Conservation (phyloP, 2,113 vertebrate genomes). For the Microcebus tavaratra region DNA sequence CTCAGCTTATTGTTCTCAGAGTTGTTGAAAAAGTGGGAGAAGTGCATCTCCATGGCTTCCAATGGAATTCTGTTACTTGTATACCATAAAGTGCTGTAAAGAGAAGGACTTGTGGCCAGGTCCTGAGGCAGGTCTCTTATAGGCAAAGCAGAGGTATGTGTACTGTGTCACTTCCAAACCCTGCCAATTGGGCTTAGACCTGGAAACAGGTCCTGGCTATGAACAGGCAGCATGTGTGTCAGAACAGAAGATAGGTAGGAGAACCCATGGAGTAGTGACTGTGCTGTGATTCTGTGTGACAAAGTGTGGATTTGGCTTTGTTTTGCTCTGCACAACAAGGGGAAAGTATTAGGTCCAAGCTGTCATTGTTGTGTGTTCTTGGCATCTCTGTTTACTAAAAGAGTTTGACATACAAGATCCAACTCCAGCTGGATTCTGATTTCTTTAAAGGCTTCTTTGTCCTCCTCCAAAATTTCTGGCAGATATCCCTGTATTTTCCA, state of each 20-base stretch:
- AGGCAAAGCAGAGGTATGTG: too few species aligned
- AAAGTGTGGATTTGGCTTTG: not conserved
- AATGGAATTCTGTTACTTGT: not conserved
- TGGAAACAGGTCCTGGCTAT: too few species aligned
- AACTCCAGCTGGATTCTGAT: too few species aligned
- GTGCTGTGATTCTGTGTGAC: not conserved
- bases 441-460: too few species aligned
- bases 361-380: not conserved
- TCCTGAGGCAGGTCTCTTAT: too few species aligned
- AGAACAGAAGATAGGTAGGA: not conserved
- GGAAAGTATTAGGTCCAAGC: accelerated
- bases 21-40: too few species aligned
- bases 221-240: too few species aligned
- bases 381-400: not conserved
- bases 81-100: not conserved
- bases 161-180: too few species aligned
- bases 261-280: accelerated
- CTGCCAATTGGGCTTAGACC: too few species aligned
- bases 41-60: not conserved
- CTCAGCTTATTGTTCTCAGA: not conserved
- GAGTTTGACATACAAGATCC: not conserved
- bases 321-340: not conserved
- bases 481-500: too few species aligned
- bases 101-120: not conserved
- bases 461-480: too few species aligned